Evolutionary conservation across 2,888 invertebrate genomes (phyloP), one percentile per base, ranked within the genome.

Genomic region (Drosophila lutescens): DNA sequence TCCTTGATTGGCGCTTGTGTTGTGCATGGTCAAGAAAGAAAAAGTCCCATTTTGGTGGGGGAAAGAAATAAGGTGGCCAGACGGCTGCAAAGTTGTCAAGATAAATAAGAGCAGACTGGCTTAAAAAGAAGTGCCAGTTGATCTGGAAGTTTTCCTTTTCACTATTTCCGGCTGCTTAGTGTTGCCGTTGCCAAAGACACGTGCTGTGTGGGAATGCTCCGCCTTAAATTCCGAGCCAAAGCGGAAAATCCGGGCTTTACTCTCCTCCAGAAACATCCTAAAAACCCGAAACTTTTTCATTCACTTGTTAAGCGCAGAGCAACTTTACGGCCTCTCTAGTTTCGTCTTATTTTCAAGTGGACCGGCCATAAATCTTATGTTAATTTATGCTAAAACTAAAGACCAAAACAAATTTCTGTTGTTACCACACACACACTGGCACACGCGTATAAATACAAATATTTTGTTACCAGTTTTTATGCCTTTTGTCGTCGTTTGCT

Each of bases 391-490:
- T 77, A 86, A 86, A 77, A 74, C 86, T 86, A 86, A 79, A 89
- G 73, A 78, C 76, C 83, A 88, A 86, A 89, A 89, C 79, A 87
- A 89, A 86, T 86, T 81, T 79, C 59, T 74, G 80, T 68, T 75
- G 71, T 63, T 63, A 62, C 38, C 63, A 56, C 44, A 54, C 32
- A 60, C 32, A 32, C 30, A 47, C 38, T 4, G n/a, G 10, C 51
- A 23, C 49, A 43, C 17, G 30, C 47, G 56, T 51, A 69, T 74
- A 67, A 79, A 76, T 60, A 85, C 79, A 81, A 81, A 81, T 84
- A 88, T 85, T 87, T 83, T 84, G 85, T 85, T 85, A 88, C 87
- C 84, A 88, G 84, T 85, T 85, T 84, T 85, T 88, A 89, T 83
- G 82, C 74, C 77, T 83, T 88, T 86, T 86, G 82, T 88, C 88